phyloP scores from a whole-genome alignment of 2,113 vertebrate species.

The Pseudois nayaur region DNA sequence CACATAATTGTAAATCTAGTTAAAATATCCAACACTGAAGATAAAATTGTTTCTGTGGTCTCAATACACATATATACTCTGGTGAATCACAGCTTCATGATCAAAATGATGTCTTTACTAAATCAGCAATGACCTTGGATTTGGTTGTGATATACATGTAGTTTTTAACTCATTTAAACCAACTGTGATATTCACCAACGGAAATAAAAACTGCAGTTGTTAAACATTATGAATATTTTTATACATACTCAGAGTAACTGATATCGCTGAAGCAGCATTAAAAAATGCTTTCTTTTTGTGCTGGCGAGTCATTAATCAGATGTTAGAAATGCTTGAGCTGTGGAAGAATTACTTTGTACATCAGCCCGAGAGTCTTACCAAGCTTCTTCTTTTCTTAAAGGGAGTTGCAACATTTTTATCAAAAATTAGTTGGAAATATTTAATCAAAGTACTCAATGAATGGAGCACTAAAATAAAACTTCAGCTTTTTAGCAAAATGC shows the following conservation, averaged over 20 bases:
- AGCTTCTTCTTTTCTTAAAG: neutral
- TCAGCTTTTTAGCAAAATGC: neutral
- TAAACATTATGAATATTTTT: conserved; percentile 31
- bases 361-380: neutral
- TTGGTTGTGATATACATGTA: neutral
- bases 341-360: neutral
- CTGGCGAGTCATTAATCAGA: neutral
- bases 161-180: conserved; percentile 12
- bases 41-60: neutral
- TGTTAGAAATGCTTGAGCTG: neutral
- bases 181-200: neutral
- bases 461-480: neutral
- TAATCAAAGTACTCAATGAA: neutral
- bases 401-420: neutral
- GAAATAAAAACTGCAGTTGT: neutral
- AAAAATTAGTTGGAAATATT: neutral
- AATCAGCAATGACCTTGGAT: neutral
- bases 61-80: neutral
- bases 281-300: neutral
- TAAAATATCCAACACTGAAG: conserved; percentile 20
- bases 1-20: neutral
- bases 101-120: neutral
- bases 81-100: neutral
- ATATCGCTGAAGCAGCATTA: neutral
- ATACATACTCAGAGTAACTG: neutral